These are phyloP conservation scores for Rafetus swinhoei DNA, from an alignment of 2,113 vertebrate species.

Conservation along the genomic window DNA sequence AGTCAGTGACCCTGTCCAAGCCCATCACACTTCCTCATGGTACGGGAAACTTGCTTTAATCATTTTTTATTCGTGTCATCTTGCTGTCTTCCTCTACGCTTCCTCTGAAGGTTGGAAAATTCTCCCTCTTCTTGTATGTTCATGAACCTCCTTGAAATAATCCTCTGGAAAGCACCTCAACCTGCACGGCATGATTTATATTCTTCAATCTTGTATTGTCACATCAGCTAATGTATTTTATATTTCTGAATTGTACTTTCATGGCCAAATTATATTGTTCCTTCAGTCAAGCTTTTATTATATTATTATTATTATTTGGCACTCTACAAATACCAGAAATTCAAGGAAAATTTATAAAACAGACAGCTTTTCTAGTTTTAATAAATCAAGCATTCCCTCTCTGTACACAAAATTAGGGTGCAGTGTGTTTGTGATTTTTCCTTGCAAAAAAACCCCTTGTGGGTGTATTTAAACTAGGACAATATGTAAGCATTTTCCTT, in stretches of 20 bases:
- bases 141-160: not conserved
- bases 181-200: fast-evolving
- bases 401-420: fast-evolving
- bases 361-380: not conserved
- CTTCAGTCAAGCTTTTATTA: no score
- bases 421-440: conserved; percentile 5
- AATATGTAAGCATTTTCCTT: not conserved
- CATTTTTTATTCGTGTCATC: not conserved
- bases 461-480: not conserved
- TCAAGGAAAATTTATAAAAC: conserved; percentile 35
- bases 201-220: not conserved
- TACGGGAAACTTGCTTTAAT: not conserved
- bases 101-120: not conserved
- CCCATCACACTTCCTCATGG: not conserved
- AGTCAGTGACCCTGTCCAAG: not conserved
- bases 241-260: not conserved
- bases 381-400: not conserved
- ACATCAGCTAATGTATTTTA: not conserved
- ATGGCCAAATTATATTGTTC: not conserved
- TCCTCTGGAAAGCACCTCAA: not conserved
- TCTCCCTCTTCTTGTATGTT: not conserved
- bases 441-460: not conserved
- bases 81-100: not conserved
- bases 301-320: not conserved
- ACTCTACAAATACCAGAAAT: conserved; percentile 14